Evolutionary conservation across 2,888 invertebrate species (phyloP).

Genomic region (Harpalus rubripes): DNA sequence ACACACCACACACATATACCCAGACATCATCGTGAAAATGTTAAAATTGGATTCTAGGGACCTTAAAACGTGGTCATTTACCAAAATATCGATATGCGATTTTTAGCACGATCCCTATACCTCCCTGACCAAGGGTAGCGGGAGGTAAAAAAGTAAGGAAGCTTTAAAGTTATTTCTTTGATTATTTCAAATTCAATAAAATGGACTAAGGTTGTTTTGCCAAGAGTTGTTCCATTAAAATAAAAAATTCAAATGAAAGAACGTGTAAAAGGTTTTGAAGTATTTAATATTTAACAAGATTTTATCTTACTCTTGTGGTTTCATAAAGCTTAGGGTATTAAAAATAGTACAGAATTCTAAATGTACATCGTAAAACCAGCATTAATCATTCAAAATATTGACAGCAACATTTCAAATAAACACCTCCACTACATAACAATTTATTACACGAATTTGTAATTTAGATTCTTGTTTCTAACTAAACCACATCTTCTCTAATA

Average conservation of each 20-base stretch:
- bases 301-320: slow-evolving; percentile 4
- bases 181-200: too few species aligned
- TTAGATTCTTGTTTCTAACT: not conserved
- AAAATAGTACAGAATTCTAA: slow-evolving; percentile 57
- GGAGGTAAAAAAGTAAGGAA: not conserved
- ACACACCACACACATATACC: too few species aligned
- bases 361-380: slow-evolving; percentile 6
- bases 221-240: not conserved
- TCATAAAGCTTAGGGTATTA: slow-evolving; percentile 57
- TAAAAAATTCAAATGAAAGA: slow-evolving; percentile 11
- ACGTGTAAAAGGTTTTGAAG: slow-evolving; percentile 4
- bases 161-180: too few species aligned
- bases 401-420: not conserved
- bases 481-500: too few species aligned
- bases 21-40: too few species aligned
- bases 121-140: too few species aligned
- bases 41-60: too few species aligned
- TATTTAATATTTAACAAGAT: slow-evolving; percentile 48
- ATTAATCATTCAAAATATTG: not conserved
- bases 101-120: too few species aligned
- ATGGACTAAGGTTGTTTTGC: too few species aligned
- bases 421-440: not conserved
- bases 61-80: too few species aligned
- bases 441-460: not conserved
- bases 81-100: too few species aligned